A percentile compares a stretch with the other conserved stretches of the same genome.
These are phyloP conservation scores for Marcusenius ussheri DNA, from an alignment of 2,113 vertebrate genomes.

Conservation along the genomic window DNA sequence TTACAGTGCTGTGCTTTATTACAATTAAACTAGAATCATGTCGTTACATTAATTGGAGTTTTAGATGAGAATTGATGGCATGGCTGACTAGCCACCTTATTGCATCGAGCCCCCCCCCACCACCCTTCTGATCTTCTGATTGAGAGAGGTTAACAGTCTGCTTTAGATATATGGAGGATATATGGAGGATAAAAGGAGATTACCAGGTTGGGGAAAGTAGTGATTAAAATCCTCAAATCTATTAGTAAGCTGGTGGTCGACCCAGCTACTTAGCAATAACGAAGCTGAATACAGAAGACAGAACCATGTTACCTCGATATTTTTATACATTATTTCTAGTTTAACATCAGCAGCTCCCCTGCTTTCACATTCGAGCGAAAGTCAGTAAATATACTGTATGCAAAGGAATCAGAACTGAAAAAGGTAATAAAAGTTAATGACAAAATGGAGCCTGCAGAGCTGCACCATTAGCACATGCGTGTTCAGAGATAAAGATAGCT, in stretches of 20 bases:
- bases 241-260: constrained; percentile 1
- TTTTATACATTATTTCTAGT: background rate
- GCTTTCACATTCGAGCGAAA: background rate
- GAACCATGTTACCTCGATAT: background rate
- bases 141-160: constrained; percentile 25
- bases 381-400: background rate
- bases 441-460: background rate
- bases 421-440: background rate
- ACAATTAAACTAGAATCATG: background rate
- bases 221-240: constrained; percentile 26
- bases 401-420: background rate
- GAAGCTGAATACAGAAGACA: background rate
- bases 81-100: background rate
- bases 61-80: constrained; percentile 1
- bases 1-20: background rate
- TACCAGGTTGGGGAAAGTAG: background rate
- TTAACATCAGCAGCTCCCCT: no score
- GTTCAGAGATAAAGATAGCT: background rate
- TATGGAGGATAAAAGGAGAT: constrained; percentile 27
- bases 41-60: constrained; percentile 9
- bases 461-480: background rate
- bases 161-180: constrained; percentile 26
- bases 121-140: background rate
- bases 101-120: background rate
- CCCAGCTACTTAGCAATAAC: background rate